Evolutionary conservation across 2,113 vertebrate species (phyloP), one percentile per base, ranked within the genome.

Genomic region (Paracanthobrama guichenoti): DNA sequence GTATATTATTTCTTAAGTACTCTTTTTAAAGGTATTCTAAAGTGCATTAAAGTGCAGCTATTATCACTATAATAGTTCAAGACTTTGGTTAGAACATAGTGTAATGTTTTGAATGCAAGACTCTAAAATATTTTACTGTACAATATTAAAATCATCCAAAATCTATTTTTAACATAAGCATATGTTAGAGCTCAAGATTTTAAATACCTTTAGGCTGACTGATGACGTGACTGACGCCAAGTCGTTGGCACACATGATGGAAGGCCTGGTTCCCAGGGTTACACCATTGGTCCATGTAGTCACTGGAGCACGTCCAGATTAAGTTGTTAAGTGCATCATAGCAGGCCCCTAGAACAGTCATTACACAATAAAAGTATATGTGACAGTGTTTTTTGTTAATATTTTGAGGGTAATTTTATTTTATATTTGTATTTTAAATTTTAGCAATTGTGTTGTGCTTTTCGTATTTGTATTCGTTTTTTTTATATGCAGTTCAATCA

Each of bases 261-360:
- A 99, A 99, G 60, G 98, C 97, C 88, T 99, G 98, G 89, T 99
- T 99, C 67, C 98, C 98, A 8, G 98, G 98, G 77, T 99, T 99
- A 88, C 96, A 99, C 98, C 98, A 99, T 88, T 99, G 98, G 90
- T 99, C 98, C 12, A 99, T 97, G 71, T 99, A 99, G 92, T 99
- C 98, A 84, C 97, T 98, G 0, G 98, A 99, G 92, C 97, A 98
- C 0, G 97, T 99, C 98, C 98, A 99, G 59, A 98, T 96, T 95
- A 99, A 95, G 90, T 99, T 99, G 90, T 99, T 99, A 91, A 97
- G 93, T 4, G 97, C 95, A 90, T 99, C 98, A 0, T 99, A 99
- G 89, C 97, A 98, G 13, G 97, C 96, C 80, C 97, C 98, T 99
- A 83, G 35, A 78, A 78, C 35, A 16, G 67, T n/a, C 79, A 81